phyloP scores from a whole-genome alignment of 2,113 vertebrate species.

The Verasper variegatus region DNA sequence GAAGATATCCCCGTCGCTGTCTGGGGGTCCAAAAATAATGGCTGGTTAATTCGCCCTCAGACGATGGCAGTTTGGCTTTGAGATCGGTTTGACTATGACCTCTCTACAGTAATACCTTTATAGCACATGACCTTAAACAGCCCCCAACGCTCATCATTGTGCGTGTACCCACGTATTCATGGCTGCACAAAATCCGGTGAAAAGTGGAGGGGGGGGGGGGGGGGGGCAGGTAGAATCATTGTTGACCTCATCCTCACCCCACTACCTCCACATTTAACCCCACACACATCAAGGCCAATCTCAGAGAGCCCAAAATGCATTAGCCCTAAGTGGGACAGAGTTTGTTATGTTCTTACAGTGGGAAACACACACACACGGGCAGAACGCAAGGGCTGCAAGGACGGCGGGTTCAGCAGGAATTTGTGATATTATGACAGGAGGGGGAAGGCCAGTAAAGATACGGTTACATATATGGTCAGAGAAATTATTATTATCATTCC shows the following conservation, averaged over 20 bases:
- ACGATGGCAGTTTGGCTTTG: background rate
- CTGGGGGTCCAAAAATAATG: too few relatives aligned
- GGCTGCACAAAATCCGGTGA: constrained; percentile 1
- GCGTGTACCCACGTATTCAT: background rate
- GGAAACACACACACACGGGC: constrained; percentile 37
- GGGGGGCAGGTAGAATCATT: constrained; percentile 8
- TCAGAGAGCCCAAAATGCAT: constrained; percentile 52
- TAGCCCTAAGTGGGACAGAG: constrained; percentile 59
- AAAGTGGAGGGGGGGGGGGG: background rate
- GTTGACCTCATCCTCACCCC: constrained; percentile 33
- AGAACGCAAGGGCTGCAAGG: constrained; percentile 21
- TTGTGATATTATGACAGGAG: constrained; percentile 67
- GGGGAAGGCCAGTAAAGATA: constrained; percentile 58
- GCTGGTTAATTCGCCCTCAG: background rate
- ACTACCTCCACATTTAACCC: constrained; percentile 47
- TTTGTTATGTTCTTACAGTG: constrained; percentile 63
- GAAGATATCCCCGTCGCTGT: background rate
- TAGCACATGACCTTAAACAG: background rate
- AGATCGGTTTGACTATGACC: background rate
- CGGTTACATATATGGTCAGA: constrained; percentile 63
- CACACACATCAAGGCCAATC: constrained; percentile 48
- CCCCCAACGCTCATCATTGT: background rate
- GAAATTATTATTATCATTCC: constrained; percentile 70
- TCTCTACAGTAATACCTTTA: background rate
- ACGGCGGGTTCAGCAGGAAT: background rate